Base-by-base conservation (phyloP, 2,888 invertebrate genomes). In the Orchesellides sinensis region DNA sequence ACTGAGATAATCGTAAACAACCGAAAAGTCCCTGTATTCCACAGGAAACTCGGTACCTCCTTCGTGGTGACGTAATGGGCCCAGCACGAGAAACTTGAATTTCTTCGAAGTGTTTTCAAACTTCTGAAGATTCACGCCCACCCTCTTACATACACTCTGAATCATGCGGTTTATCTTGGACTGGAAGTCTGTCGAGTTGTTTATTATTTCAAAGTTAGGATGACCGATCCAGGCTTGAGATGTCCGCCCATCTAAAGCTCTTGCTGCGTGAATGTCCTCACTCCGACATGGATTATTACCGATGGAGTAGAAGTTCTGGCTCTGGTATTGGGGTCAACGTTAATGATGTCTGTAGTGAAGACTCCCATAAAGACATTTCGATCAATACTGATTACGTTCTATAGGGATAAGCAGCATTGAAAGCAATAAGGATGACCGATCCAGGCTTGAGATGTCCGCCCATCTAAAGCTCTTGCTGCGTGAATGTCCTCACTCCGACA, bases 161-260 rank as follows among this genome's bases (percentile, higher is more conserved):
- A 99, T 97, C 93, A 98, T 95, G 66, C 97, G 93, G 89, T 96
- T 94, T 90, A 99, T 96, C 92, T 99, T 99, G 84, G 96, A 94
- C 90, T 99, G 98, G 91, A 99, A 99, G 90, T 97, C 96, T 6
- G 97, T 96, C 12, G 96, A 95, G 91, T 99, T 99, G 91, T 99
- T 99, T 89, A 99, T 96, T 47, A 99, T 98, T 92, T 99, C 99
- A 91, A 98, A 98, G 91, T 99, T n/a, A 0, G 99, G 99, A 91
- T 99, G 99, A 0, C 83, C 99, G 85, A 99, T 94, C 99, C 99
- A 99, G 0, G 98, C 96, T 35, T 97, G 95, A 0, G 98, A 96
- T 0, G 98, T 98, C 89, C 95, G 95, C 89, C 95, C 93, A 90
- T 99, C 99, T 87, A 98, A 90, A 88, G 96, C 95, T 69, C 96